A percentile compares a stretch with the other conserved stretches of the same genome.
phyloP scores from a whole-genome alignment of 2,888 invertebrate species.

The Euzophera pinguis region DNA sequence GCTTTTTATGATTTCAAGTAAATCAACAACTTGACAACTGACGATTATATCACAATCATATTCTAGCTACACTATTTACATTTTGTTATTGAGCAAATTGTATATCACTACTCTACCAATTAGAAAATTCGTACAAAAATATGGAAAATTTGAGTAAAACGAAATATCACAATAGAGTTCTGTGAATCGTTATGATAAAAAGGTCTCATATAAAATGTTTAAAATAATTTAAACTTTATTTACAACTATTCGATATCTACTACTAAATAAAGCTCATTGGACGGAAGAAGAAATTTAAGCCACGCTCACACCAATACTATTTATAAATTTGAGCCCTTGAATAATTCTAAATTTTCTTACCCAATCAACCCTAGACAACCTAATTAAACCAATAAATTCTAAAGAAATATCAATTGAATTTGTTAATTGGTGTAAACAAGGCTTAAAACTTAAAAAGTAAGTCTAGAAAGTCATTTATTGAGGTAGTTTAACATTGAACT shows the following conservation, averaged over 20 bases:
- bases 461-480: constrained; percentile 17
- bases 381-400: background rate
- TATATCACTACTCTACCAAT: constrained; percentile 15
- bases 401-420: background rate
- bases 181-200: background rate
- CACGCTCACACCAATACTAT: constrained; percentile 7
- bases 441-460: constrained; percentile 18
- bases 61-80: constrained; percentile 9
- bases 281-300: constrained; percentile 36
- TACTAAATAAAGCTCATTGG: constrained; percentile 64
- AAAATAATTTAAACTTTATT: constrained; percentile 33
- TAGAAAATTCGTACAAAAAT: constrained; percentile 6
- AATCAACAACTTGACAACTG: constrained; percentile 9
- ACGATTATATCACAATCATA: constrained; percentile 8
- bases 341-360: too few relatives aligned
- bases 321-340: background rate
- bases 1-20: background rate
- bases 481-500: constrained; percentile 25
- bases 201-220: background rate
- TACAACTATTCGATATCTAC: constrained; percentile 40
- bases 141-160: background rate
- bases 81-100: background rate
- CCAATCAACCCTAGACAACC: background rate
- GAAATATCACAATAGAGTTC: background rate
- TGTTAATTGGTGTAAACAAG: constrained; percentile 2